phyloP scores from a whole-genome alignment of 2,113 vertebrate genomes.

The Buteo buteo region DNA sequence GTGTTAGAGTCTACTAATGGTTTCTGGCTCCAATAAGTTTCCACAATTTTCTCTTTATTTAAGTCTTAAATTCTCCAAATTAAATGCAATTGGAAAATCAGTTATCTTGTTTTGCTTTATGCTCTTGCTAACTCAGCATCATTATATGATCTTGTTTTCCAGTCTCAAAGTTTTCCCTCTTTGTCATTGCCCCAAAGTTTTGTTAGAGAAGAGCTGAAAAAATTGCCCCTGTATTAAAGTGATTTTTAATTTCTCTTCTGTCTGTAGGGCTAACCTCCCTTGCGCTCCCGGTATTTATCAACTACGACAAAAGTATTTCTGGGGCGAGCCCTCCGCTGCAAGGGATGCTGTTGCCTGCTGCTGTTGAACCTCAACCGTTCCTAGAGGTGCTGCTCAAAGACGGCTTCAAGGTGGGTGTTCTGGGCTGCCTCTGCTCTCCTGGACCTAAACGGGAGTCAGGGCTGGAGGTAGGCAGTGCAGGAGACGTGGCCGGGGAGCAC shows the following conservation, averaged over 20 bases:
- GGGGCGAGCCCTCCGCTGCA: neutral
- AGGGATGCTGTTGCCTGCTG: too few relatives aligned
- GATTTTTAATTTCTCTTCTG: neutral
- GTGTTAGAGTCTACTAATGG: slow-evolving; percentile 24
- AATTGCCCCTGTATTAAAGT: neutral
- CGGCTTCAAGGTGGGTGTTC: neutral
- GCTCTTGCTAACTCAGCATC: slow-evolving; percentile 40
- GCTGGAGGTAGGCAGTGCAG: neutral
- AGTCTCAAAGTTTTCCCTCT: neutral
- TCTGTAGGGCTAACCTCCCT: neutral
- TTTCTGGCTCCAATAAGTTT: slow-evolving; percentile 36
- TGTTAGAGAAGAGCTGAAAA: neutral
- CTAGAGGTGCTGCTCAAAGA: neutral
- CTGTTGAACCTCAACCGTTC: neutral
- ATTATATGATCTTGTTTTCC: slow-evolving; percentile 11
- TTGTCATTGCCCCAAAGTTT: neutral
- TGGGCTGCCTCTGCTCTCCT: neutral
- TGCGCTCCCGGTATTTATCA: neutral
- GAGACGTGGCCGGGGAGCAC: neutral
- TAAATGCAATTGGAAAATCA: slow-evolving; percentile 55
- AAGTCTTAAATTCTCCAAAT: slow-evolving; percentile 43
- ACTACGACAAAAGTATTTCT: neutral
- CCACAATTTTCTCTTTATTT: slow-evolving; percentile 40
- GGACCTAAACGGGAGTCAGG: neutral
- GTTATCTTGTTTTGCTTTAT: slow-evolving; percentile 42